Base-by-base conservation (phyloP, 2,113 vertebrate species). In the Anolis sagrei region DNA sequence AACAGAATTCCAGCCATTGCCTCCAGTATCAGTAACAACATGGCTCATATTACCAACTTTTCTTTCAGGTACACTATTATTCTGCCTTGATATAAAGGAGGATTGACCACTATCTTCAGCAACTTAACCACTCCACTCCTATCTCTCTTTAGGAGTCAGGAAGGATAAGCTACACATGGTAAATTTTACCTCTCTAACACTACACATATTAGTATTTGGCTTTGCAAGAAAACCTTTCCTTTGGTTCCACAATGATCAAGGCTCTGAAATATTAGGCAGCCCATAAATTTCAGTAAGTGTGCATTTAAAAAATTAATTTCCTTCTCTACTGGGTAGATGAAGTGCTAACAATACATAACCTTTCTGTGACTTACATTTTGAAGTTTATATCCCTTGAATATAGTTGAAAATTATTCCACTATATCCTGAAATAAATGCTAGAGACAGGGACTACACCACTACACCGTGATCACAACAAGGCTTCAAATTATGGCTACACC, bases 221-320 rank as follows among this genome's bases (percentile, higher is more conserved):
- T 66, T 86, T n/a, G 1, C 34, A 69, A 2, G 64, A 49, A 36
- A 49, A 64, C 4, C 76, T 93, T 88, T 89, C n/a, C 72, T 78
- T 9, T 84, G 8, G 1, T 39, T 78, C 27, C 82, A 58, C 86
- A 49, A 25, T 16, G n/a, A 39, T 83, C 21, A 39, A 0, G 69
- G 44, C 69, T 64, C 7, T 68, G 7, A 69, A 74, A 34, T 83
- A 1, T 61, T 36, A 81, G 51, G 21, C 76, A 86, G 5, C 13
- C 80, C 68, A 86, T 62, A 34, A 73, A 49, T 85, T 87, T 86
- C 2, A 2, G 49, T 78, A 86, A 92, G 88, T 66, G n/a, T 78
- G 44, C 64, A 70, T 91, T 91, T 34, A 74, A 90, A 81, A 82
- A 75, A 2, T 81, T 74, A 48, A 76, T 88, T 89, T 88, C 0